Conservation (phyloP, 2,113 vertebrate genomes). For the Erythrocercus mccallii region DNA sequence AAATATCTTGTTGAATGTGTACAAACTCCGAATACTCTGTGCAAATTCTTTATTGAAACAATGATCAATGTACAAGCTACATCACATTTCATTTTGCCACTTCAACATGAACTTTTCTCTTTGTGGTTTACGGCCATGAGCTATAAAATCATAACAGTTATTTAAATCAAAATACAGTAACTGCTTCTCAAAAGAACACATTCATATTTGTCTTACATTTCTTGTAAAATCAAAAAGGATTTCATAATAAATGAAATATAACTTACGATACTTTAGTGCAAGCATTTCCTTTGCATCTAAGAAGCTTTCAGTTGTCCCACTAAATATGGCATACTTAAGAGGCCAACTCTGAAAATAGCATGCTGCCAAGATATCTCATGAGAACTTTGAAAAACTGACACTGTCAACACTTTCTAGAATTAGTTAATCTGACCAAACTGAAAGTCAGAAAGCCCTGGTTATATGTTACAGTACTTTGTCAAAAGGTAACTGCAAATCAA, state of each 20-base stretch:
- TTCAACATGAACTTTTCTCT: conserved; percentile 55
- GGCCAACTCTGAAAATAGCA: conserved; percentile 47
- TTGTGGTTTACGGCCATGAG: conserved; percentile 36
- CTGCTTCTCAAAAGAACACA: conserved; percentile 50
- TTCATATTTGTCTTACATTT: conserved; percentile 42
- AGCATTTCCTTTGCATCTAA: conserved; percentile 44
- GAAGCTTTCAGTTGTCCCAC: conserved; percentile 21
- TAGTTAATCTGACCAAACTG: not conserved
- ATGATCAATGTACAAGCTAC: conserved; percentile 67
- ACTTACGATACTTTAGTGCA: conserved; percentile 21
- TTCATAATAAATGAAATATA: conserved; percentile 51
- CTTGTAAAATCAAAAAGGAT: conserved; percentile 29
- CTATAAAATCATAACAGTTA: conserved; percentile 54
- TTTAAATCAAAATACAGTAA: conserved; percentile 58
- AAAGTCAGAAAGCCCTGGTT: conserved; percentile 30
- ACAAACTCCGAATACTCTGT: conserved; percentile 29
- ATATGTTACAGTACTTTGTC: conserved; percentile 42
- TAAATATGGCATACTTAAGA: not conserved
- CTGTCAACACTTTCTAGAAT: conserved; percentile 15
- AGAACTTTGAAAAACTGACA: conserved; percentile 10
- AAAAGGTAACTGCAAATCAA: conserved; percentile 13
- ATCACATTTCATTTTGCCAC: conserved; percentile 53
- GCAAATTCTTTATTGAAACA: conserved; percentile 78
- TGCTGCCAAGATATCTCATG: conserved; percentile 38
- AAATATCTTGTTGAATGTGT: not conserved